These are phyloP conservation scores for Aegypius monachus DNA, from an alignment of 2,113 vertebrate genomes.

Conservation along the genomic window DNA sequence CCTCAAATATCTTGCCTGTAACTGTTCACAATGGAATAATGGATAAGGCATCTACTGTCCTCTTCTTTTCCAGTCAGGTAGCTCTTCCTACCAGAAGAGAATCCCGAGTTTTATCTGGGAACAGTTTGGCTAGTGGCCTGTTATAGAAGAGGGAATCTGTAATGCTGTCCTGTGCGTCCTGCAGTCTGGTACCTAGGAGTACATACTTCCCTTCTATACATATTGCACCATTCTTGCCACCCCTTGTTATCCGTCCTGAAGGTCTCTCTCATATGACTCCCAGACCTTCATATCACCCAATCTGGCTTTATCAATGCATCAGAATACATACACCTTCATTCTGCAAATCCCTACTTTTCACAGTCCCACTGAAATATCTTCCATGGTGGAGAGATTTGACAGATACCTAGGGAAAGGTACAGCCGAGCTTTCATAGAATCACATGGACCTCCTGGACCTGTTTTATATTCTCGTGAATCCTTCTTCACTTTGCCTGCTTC, in stretches of 20 bases:
- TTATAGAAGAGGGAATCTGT: neutral
- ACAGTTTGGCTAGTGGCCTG: neutral
- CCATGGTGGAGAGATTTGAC: neutral
- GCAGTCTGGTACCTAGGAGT: neutral
- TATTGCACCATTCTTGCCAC: neutral
- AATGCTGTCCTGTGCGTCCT: neutral
- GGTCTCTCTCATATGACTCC: neutral
- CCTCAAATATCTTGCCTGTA: neutral
- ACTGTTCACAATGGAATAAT: neutral
- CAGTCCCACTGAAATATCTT: neutral
- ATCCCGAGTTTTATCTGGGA: neutral
- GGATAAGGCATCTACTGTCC: neutral
- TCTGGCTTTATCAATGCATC: neutral
- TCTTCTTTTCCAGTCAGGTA: neutral
- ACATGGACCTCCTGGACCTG: neutral
- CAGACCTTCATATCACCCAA: neutral
- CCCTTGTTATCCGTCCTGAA: neutral
- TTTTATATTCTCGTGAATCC: neutral
- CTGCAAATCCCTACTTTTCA: neutral
- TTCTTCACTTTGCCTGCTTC: neutral
- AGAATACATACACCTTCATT: neutral
- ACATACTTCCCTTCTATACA: neutral
- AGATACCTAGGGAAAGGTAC: neutral
- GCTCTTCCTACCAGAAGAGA: neutral
- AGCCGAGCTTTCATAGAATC: neutral